Conservation (phyloP, 2,113 vertebrate genomes). For the Pseudopipra pipra region DNA sequence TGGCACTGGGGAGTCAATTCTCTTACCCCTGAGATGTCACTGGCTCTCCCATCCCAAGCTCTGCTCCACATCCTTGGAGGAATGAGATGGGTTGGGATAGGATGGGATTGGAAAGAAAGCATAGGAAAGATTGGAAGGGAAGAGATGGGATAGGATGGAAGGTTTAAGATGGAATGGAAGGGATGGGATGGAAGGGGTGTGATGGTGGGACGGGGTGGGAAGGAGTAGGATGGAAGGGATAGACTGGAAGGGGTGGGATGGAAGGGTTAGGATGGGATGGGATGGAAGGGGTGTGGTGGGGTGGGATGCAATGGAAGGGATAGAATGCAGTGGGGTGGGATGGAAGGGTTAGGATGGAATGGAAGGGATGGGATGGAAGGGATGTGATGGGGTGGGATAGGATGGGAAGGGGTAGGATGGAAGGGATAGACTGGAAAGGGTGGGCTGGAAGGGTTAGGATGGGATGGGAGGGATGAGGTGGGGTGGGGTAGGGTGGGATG, state of each 20-base stretch:
- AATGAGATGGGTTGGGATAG: neutral
- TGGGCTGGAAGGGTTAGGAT: too few species aligned
- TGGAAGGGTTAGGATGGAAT: neutral
- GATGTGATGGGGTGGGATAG: too few species aligned
- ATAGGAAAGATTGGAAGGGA: neutral
- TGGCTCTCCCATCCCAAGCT: neutral
- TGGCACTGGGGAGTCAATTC: fast-evolving
- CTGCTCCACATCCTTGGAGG: neutral
- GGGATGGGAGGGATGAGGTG: neutral
- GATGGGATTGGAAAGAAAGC: neutral
- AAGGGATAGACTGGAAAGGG: neutral
- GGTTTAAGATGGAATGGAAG: neutral
- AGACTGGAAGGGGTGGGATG: too few species aligned
- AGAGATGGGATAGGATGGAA: neutral
- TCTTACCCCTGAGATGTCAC: too few species aligned
- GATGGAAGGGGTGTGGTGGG: too few species aligned
- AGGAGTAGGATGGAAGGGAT: neutral
- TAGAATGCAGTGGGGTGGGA: too few species aligned
- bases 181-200: neutral
- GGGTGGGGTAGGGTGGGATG: too few species aligned
- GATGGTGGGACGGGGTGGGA: too few species aligned
- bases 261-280: neutral
- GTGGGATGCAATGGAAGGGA: neutral
- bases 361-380: neutral
- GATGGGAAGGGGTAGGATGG: neutral